Conservation (phyloP, 37 sponge, comb jelly and placozoan species). For the Aplysina aerophoba region DNA sequence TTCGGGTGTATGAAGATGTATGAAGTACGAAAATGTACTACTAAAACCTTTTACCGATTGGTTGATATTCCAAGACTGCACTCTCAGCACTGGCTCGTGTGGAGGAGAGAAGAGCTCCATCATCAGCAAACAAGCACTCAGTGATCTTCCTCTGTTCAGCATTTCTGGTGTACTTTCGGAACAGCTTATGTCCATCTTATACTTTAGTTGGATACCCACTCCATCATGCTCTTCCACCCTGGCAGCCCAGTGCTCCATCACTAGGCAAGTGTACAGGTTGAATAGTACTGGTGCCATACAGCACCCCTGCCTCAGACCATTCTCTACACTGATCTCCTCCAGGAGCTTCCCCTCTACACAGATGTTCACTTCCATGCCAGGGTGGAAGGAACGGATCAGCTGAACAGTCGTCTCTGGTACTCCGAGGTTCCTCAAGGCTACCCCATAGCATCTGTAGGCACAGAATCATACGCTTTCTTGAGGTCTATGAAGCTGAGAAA, state of each 20-base stretch:
- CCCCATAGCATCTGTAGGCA: neutral
- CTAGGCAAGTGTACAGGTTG: neutral
- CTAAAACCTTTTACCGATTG: too few relatives aligned
- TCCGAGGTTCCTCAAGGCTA: neutral
- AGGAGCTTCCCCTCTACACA: neutral
- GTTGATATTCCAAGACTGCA: too few relatives aligned
- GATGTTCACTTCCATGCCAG: neutral
- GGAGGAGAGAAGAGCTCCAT: neutral
- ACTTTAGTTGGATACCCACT: neutral
- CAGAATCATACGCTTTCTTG: too few relatives aligned
- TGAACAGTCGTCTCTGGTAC: neutral
- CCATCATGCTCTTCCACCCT: neutral
- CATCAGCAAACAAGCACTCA: slow-evolving; percentile 14
- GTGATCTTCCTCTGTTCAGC: neutral
- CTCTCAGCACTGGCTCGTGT: neutral
- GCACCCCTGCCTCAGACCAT: slow-evolving; percentile 5
- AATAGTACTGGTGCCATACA: neutral
- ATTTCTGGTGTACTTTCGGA: neutral
- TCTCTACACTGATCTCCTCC: neutral
- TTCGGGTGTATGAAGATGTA: too few relatives aligned
- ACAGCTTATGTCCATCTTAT: neutral
- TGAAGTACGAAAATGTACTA: too few relatives aligned
- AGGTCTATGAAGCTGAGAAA: neutral
- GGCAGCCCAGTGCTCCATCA: neutral
- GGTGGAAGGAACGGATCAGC: neutral